Base-by-base conservation (phyloP, 1,140 invertebrate species). In the Zaprionus kolodkinae region DNA sequence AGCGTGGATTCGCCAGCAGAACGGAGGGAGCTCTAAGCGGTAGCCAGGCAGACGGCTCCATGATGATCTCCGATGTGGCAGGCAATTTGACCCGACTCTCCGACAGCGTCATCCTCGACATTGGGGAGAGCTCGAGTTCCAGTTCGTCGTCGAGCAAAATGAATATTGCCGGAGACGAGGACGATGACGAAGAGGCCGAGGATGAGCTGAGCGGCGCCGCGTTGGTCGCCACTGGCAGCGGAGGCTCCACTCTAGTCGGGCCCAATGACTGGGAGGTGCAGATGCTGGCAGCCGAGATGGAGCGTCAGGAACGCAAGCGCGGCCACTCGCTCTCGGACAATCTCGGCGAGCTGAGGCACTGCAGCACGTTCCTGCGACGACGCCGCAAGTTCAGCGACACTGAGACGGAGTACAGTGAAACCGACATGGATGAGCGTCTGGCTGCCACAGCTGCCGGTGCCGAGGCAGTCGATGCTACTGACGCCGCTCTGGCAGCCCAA, bases 261-360 rank as follows among this genome's bases (percentile, higher is more conserved):
- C 68, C 64, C 78, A 91, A 92, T 78, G 95, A 97, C 73, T 97
- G 96, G 96, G 96, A 97, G 91, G 94, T 96, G 0, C 94, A 95
- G 81, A 96, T 97, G 95, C 92, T 97, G 25, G 96, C 96, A 0
- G 94, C 96, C 61, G 95, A 96, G 81, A 93, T 97, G 75, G 95
- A 96, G 60, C 94, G 93, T 78, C 94, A 92, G 79, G 94, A 94
- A 89, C 93, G 85, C 1, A 90, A 83, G 21, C 85, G 91, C 0
- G 91, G 89, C 6, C 79, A 81, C 30, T 89, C 91, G 0, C 76
- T 85, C 0, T 80, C 81, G 35, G 89, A 91, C 68, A 80, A 82
- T 66, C 73, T 81, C 0, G 77, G 75, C 45, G 80, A 91, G 69
- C 72, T 84, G 54, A 79, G 75, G 17, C 73, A 90, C 61, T 84